These are phyloP conservation scores for Luperina testacea DNA, from an alignment of 2,888 invertebrate genomes.

Conservation along the genomic window DNA sequence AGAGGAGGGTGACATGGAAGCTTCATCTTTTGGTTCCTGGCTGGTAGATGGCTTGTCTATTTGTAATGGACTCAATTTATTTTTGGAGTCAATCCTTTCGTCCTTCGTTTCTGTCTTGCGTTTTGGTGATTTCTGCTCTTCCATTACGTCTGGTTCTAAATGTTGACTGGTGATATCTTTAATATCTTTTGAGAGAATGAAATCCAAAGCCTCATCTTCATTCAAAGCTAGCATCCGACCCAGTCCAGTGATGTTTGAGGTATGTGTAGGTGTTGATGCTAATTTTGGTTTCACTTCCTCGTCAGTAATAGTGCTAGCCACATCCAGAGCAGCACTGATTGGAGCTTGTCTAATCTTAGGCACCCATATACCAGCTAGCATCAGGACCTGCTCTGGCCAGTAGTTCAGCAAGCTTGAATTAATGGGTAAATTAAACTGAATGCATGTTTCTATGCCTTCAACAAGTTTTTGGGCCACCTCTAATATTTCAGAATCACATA, in stretches of 20 bases:
- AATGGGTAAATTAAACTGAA: slow-evolving; percentile 93
- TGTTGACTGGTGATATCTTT: slow-evolving; percentile 74
- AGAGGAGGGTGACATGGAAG: slow-evolving; percentile 77
- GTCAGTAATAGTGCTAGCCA: slow-evolving; percentile 91
- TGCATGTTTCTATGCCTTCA: slow-evolving; percentile 93
- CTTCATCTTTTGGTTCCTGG: slow-evolving; percentile 71
- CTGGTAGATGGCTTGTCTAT: slow-evolving; percentile 81
- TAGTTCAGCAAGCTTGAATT: slow-evolving; percentile 96
- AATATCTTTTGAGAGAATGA: slow-evolving; percentile 90
- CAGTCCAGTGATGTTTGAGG: slow-evolving; percentile 81
- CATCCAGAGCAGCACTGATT: slow-evolving; percentile 94
- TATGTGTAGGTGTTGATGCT: slow-evolving; percentile 80
- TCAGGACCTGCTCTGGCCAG: slow-evolving; percentile 96
- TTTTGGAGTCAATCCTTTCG: slow-evolving; percentile 21
- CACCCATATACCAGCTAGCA: slow-evolving; percentile 96
- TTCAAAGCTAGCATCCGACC: slow-evolving; percentile 89
- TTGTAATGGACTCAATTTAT: slow-evolving; percentile 64
- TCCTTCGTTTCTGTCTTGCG: slow-evolving; percentile 29
- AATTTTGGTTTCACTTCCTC: slow-evolving; percentile 86
- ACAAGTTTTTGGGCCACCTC: slow-evolving; percentile 94
- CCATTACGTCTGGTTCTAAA: slow-evolving; percentile 55
- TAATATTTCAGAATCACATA: slow-evolving; percentile 95
- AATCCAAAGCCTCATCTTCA: slow-evolving; percentile 93
- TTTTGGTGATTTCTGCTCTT: slow-evolving; percentile 45
- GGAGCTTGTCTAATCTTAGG: slow-evolving; percentile 94